These are phyloP conservation scores for Diplazon laetatorius DNA, from an alignment of 2,888 invertebrate species.

Conservation along the genomic window DNA sequence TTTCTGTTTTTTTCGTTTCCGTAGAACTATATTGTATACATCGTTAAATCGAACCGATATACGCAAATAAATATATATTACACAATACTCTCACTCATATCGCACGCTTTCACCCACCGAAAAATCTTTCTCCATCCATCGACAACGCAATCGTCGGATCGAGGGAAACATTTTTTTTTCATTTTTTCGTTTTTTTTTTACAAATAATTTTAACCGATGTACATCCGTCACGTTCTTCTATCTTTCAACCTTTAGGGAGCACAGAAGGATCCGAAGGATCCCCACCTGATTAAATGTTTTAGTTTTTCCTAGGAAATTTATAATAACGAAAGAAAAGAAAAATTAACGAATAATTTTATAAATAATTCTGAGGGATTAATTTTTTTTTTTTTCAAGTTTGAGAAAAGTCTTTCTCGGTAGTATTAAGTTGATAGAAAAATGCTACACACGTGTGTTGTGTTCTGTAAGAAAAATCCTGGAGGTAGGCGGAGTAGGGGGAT, in stretches of 20 bases:
- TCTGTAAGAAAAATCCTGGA: too few species aligned
- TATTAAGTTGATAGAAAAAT: not conserved
- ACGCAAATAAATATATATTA: slow-evolving; percentile 18
- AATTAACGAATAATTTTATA: not conserved
- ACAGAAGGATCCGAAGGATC: too few species aligned
- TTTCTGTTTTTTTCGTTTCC: too few species aligned
- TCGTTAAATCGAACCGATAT: not conserved
- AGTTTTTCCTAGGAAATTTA: not conserved
- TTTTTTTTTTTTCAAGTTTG: too few species aligned
- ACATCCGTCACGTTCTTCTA: slow-evolving; percentile 21
- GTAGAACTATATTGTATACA: slow-evolving; percentile 12
- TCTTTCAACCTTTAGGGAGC: too few species aligned
- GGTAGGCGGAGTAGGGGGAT: not conserved
- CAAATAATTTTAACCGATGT: slow-evolving; percentile 31
- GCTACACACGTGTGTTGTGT: not conserved
- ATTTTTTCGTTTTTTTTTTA: slow-evolving; percentile 40
- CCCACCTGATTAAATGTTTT: not conserved
- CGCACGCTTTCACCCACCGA: slow-evolving; percentile 34
- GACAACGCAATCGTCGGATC: slow-evolving; percentile 3
- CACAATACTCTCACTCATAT: slow-evolving; percentile 6
- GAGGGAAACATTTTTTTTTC: slow-evolving; percentile 34
- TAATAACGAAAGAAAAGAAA: not conserved
- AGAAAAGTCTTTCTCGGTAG: not conserved
- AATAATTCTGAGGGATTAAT: too few species aligned
- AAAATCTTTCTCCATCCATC: slow-evolving; percentile 26